Percentiles rank a stretch among this genome's conserved stretches.
These are phyloP conservation scores for Triplophysa tibetana DNA, from an alignment of 2,113 vertebrate genomes.

Conservation along the genomic window DNA sequence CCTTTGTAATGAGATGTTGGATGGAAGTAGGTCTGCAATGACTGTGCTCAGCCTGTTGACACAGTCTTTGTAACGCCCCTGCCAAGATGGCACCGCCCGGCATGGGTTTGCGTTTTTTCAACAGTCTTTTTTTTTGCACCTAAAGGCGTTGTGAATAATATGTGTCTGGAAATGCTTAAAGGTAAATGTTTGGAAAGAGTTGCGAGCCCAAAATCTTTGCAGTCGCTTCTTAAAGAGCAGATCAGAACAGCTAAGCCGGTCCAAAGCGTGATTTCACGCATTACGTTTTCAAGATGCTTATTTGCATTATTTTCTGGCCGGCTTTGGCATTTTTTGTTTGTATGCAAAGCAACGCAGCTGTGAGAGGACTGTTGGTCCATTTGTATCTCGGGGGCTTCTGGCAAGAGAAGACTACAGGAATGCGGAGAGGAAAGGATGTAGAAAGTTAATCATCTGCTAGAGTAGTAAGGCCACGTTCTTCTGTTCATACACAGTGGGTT, in stretches of 20 bases:
- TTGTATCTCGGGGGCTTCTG: constrained; percentile 23
- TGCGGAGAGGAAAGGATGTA: constrained; percentile 36
- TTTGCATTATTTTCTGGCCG: background rate
- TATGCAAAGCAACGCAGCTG: constrained; percentile 11
- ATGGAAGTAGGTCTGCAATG: background rate
- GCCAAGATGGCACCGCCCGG: constrained; percentile 10
- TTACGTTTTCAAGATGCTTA: background rate
- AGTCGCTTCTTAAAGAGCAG: background rate
- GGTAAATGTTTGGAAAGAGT: too few species aligned
- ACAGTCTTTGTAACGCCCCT: background rate
- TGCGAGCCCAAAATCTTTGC: background rate
- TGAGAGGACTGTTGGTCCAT: background rate
- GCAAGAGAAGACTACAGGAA: background rate
- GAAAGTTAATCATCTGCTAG: constrained; percentile 43
- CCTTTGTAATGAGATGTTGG: background rate
- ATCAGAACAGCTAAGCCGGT: background rate
- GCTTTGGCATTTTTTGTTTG: background rate
- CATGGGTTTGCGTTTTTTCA: background rate
- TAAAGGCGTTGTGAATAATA: too few species aligned
- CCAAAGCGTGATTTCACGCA: background rate
- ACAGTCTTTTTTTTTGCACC: too few species aligned
- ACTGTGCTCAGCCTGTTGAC: background rate
- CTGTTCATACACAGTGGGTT: background rate
- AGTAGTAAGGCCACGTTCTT: constrained; percentile 29
- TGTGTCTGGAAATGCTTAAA: too few species aligned